Evolutionary conservation across 1,140 invertebrate species (phyloP).

Genomic region (Thrips palmi): DNA sequence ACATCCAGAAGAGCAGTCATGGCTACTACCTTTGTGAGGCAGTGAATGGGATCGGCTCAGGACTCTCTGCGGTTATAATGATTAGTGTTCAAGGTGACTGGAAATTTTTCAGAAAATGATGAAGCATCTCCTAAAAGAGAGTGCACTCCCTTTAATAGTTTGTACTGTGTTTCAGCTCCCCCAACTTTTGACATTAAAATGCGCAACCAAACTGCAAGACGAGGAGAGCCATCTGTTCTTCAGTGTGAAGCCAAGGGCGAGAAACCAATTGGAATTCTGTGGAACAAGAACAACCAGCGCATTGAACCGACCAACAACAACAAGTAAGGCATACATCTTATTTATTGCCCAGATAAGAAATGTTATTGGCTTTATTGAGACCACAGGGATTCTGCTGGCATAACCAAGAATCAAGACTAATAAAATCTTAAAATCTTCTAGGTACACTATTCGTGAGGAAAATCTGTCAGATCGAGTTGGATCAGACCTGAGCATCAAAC

Average conservation of each 20-base stretch:
- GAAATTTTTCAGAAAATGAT: slow-evolving; percentile 6
- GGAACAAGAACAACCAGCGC: slow-evolving; percentile 89
- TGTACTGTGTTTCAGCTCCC: slow-evolving; percentile 43
- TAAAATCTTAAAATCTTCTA: too few species aligned
- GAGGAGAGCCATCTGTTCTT: slow-evolving; percentile 76
- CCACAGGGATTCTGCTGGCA: too few species aligned
- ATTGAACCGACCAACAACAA: slow-evolving; percentile 69
- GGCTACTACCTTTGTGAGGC: slow-evolving; percentile 92
- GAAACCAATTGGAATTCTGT: slow-evolving; percentile 86
- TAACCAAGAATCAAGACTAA: too few species aligned
- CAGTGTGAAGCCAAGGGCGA: slow-evolving; percentile 93
- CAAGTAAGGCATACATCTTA: slow-evolving; percentile 17
- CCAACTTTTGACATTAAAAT: slow-evolving; percentile 87
- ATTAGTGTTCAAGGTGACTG: slow-evolving; percentile 76
- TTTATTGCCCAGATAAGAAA: slow-evolving; percentile 8
- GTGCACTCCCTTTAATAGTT: slow-evolving; percentile 6
- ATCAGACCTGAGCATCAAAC: slow-evolving; percentile 74
- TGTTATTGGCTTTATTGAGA: slow-evolving; percentile 4
- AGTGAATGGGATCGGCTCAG: slow-evolving; percentile 86
- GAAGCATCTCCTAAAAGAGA: background rate
- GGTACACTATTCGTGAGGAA: slow-evolving; percentile 83
- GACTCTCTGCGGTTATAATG: slow-evolving; percentile 78
- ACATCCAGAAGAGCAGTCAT: slow-evolving; percentile 82
- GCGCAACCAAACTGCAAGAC: slow-evolving; percentile 71
- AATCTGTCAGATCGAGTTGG: slow-evolving; percentile 69